Base-by-base conservation (phyloP, 2,113 vertebrate genomes). In the Melanotaenia duboulayi region DNA sequence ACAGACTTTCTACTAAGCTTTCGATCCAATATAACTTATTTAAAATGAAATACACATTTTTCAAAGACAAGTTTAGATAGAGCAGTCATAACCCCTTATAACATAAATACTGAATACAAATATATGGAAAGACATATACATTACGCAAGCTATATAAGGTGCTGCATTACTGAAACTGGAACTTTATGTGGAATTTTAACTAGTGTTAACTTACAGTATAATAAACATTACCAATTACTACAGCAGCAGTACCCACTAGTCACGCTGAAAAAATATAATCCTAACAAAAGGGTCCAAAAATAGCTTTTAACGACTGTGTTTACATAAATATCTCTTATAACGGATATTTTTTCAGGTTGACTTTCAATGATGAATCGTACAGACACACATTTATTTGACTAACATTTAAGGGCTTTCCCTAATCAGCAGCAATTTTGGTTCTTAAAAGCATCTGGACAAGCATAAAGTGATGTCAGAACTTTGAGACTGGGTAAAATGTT, bases 1-100 rank as follows among this genome's bases (percentile, higher is more conserved):
- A n/a, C n/a, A 37, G 71, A 56, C 74, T 52, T 78, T 87, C 40
- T 66, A 58, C 32, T 17, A 8, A 71, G 49, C 25, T 50, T 32
- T 32, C 42, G 50, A 23, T 58, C 20, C 10, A 23, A 1, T 65
- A 19, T 28, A 76, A 49, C 6, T 57, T 49, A 70, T 76, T 16
- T 59, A 11, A 19, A 61, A 67, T 68, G 35, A 50, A 48, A 54
- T 40, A 40, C 12, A 37, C 25, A 54, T 24, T 58, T 59, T 25
- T 35, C 32, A 19, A 8, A 57, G 60, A 11, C 28, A 46, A 11
- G 14, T 56, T 24, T 46, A 28, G n/a, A 70, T 58, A 62, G 10
- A 71, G 20, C 2, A 62, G 22, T n/a, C 22, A 57, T 1, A 11
- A 7, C 23, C 39, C 48, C 25, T 49, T 46, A 10, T 9, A 28